Conservation (phyloP, 2,888 invertebrate species). For the Cepaea hortensis region DNA sequence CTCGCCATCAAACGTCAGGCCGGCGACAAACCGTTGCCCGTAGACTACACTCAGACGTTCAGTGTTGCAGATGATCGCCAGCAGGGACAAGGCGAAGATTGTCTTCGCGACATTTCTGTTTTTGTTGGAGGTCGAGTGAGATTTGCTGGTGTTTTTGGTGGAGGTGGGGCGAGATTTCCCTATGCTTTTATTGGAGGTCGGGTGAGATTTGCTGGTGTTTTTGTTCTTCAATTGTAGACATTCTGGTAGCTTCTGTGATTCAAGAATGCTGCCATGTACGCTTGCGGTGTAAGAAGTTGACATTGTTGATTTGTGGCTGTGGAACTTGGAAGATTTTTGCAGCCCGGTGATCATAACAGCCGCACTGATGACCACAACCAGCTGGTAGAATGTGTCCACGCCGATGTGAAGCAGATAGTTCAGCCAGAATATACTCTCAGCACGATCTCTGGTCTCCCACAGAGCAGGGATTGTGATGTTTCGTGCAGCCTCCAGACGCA, state of each 20-base stretch:
- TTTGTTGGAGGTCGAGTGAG: not conserved
- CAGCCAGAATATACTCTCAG: conserved; percentile 11
- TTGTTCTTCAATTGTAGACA: not conserved
- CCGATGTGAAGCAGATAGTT: conserved; percentile 10
- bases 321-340: not conserved
- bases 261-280: not conserved
- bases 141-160: conserved; percentile 1
- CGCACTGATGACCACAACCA: conserved; percentile 3
- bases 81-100: not conserved
- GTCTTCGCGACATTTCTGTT: conserved; percentile 21
- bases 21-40: not conserved
- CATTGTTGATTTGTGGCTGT: not conserved
- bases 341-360: conserved; percentile 5
- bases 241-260: not conserved
- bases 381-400: conserved; percentile 6
- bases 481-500: not conserved
- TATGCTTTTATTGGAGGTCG: not conserved
- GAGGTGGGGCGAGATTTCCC: conserved; percentile 4
- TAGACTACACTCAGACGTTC: not conserved
- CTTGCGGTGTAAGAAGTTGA: not conserved
- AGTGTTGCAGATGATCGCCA: conserved; percentile 10
- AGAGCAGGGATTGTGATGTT: not conserved
- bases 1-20: not conserved
- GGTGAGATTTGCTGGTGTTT: not conserved
- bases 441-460: not conserved